Conservation (phyloP, 2,797 vertebrate species). For the Australoheros facetus region DNA sequence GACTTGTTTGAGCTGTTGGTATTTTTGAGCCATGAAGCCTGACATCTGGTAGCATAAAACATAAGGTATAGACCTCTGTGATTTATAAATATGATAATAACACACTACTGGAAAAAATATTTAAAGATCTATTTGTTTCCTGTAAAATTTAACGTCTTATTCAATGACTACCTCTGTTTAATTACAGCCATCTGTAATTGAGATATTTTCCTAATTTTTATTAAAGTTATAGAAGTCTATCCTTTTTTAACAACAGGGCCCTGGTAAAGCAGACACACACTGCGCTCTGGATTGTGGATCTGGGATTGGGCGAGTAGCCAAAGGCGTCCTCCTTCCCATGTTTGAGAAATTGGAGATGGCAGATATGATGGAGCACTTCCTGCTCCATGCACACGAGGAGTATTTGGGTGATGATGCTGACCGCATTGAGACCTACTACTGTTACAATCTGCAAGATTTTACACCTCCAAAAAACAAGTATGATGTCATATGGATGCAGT, state of each 20-base stretch:
- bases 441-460: constrained; percentile 91
- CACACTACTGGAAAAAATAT: constrained; percentile 16
- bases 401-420: constrained; percentile 86
- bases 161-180: background rate
- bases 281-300: constrained; percentile 91
- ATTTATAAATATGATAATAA: constrained; percentile 34
- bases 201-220: background rate
- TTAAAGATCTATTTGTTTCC: background rate
- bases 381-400: constrained; percentile 89
- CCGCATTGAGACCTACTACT: constrained; percentile 90
- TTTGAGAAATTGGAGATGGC: constrained; percentile 91
- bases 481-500: constrained; percentile 97
- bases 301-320: constrained; percentile 92
- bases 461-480: constrained; percentile 85
- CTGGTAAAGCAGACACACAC: constrained; percentile 87
- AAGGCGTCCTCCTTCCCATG: constrained; percentile 90
- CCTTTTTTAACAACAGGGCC: constrained; percentile 76
- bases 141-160: background rate
- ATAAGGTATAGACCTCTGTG: background rate
- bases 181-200: background rate
- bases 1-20: constrained; percentile 30
- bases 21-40: constrained; percentile 27
- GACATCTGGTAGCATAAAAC: constrained; percentile 53
- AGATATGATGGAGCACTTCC: constrained; percentile 95
- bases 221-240: background rate